Evolutionary conservation across 2,797 vertebrate species (phyloP), one percentile per base, ranked within the genome.

Genomic region (Choloepus didactylus): DNA sequence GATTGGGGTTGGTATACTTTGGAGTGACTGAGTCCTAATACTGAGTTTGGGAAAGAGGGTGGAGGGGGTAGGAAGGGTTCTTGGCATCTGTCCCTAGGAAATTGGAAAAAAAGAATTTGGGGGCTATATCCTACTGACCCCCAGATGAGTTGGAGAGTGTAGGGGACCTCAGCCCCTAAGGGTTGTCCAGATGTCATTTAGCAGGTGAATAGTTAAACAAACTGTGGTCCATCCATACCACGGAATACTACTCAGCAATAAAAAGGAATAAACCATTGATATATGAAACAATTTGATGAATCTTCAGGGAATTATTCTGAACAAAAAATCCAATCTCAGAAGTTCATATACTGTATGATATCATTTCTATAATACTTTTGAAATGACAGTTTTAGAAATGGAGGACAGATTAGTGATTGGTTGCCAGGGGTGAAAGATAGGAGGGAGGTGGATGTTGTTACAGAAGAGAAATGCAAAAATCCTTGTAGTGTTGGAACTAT

Each of bases 261-360:
- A 80, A 94, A 79, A 83, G 31, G 64, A 81, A 31, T 38, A 70
- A 82, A 49, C 12, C 44, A 21, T 29, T 31, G 12, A 83, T 72
- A 66, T 1, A 38, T 82, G 56, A 56, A 86, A 83, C 9, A 70
- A 70, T 16, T 77, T 89, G 19, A 27, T 54, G 51, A 60, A 18
- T 72, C 54, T 87, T n/a, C 41, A 83, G 41, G 62, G 56, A n/a
- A 60, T 91, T 81, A 51, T 56, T 31, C 15, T 27, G 41, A 60
- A 9, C 66, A n/a, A 51, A 87, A 94, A 80, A 93, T 23, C 14
- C 54, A 79, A 7, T 91, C 81, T 96, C 62, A 49, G 91, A 91
- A 89, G 38, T 69, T 81, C 72, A 46, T 1, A 51, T 76, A 64
- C 49, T 89, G 18, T 82, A 25, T 49, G 51, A 60, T 89, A 81